Evolutionary conservation across 2,888 invertebrate species (phyloP), one percentile per base, ranked within the genome.

Genomic region (Penaeus monodon): DNA sequence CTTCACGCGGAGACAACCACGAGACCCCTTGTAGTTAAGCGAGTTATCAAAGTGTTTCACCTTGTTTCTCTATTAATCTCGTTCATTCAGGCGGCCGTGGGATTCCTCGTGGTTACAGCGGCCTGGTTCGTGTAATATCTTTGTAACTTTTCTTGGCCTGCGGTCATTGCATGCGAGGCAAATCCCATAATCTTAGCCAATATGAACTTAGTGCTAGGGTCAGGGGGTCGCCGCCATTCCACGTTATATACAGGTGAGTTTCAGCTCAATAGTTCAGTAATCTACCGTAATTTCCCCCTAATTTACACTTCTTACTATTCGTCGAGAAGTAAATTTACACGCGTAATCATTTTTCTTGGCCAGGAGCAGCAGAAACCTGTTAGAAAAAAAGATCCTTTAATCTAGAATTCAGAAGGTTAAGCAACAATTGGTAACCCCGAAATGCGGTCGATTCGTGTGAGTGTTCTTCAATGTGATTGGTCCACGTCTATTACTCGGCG

Each of bases 401-500:
- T 76, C 84, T 29, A 78, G 57, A 84, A 84, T 68, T 70, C 66
- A 68, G 57, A 78, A 68, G 68, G 84, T 84, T 84, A 84, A 84
- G 84, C 78, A 84, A 79, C 57, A 84, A 78, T 79, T 84, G 84
- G 84, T 84, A 84, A 84, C 84, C 77, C 65, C 33, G 38, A 77
- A 78, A 57, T 64, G 78, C 78, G 84, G 84, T 84, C 84, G 84
- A 84, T 84, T 84, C 78, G 33, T 57, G 68, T 33, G 78, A 68
- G 84, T 84, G 78, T 84, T 78, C 78, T 79, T 68, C 27, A 68
- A 33, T 84, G 84, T 68, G 77, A 84, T 84, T 84, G 84, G 84
- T 79, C 84, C 84, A 84, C 78, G 84, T 84, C 78, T 68, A 78
- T 78, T 78, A 84, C 84, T 78, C 57, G 78, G 68, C 66, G 78